These are phyloP conservation scores for Tonatia bakeri DNA, from an alignment of 2,113 vertebrate genomes.

Conservation along the genomic window DNA sequence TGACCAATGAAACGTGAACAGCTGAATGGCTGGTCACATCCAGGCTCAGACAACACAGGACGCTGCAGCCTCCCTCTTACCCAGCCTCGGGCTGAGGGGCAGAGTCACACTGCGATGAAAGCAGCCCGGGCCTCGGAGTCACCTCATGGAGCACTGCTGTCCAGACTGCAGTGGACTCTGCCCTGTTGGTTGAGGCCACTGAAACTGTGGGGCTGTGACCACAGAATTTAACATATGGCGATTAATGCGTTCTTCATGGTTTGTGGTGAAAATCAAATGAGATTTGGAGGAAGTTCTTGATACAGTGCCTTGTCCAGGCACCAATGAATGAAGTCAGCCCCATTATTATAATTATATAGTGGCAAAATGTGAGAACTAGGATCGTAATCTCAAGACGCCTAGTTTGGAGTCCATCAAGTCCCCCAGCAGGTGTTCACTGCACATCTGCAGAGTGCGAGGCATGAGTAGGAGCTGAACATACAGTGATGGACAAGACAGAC, in stretches of 20 bases:
- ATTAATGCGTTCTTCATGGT: neutral
- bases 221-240: neutral
- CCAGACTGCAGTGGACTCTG: neutral
- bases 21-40: accelerated
- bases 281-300: neutral
- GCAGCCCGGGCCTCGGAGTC: neutral
- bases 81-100: neutral
- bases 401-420: neutral
- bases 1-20: neutral
- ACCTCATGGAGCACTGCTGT: neutral
- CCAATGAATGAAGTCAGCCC: neutral
- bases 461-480: neutral
- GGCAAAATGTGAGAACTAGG: neutral
- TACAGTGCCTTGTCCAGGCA: neutral
- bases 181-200: neutral
- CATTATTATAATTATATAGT: neutral
- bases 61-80: neutral
- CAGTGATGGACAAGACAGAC: neutral
- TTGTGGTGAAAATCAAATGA: neutral
- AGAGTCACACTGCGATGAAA: neutral
- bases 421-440: neutral
- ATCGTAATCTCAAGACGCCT: neutral
- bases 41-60: accelerated
- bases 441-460: neutral
- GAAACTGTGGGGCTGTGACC: neutral